These are phyloP conservation scores for Apamea sordens DNA, from an alignment of 2,888 invertebrate species.

Conservation along the genomic window DNA sequence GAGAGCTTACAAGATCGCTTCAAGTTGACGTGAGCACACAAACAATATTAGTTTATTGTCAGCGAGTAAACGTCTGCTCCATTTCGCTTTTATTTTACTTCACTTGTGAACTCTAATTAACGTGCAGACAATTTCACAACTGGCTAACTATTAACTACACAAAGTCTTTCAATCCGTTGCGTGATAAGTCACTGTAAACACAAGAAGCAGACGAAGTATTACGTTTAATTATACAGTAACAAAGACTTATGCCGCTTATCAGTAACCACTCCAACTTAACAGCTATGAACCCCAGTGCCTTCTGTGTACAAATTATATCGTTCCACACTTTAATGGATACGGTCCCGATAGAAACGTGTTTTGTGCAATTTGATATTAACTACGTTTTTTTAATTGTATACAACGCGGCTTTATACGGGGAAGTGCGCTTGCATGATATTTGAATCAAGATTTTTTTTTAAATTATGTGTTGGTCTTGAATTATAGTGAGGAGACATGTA, in stretches of 20 bases:
- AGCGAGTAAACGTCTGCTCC: conserved; percentile 30
- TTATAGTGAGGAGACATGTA: conserved; percentile 8
- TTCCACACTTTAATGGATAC: conserved; percentile 72
- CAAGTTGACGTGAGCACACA: conserved; percentile 8
- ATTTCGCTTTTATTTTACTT: conserved; percentile 47
- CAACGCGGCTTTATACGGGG: conserved; percentile 32
- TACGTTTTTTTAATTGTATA: conserved; percentile 60
- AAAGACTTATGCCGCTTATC: conserved; percentile 80
- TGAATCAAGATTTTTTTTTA: conserved; percentile 41
- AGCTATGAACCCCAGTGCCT: conserved; percentile 68
- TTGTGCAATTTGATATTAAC: conserved; percentile 69
- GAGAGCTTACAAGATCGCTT: conserved; percentile 6
- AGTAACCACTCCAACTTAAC: conserved; percentile 68
- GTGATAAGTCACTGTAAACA: conserved; percentile 83
- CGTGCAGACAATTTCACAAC: conserved; percentile 60
- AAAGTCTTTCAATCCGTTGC: conserved; percentile 74
- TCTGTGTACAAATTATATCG: conserved; percentile 72
- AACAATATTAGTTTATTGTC: conserved; percentile 35
- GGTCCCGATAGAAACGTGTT: conserved; percentile 63
- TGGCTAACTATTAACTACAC: conserved; percentile 54
- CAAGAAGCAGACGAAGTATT: conserved; percentile 79
- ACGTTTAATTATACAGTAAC: conserved; percentile 85
- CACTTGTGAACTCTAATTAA: conserved; percentile 50
- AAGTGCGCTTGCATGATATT: conserved; percentile 59
- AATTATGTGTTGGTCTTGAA: conserved; percentile 1